Percentiles rank a stretch among this genome's conserved stretches.
Conservation (phyloP, 2,113 vertebrate species). For the Pachycephala philippinensis region DNA sequence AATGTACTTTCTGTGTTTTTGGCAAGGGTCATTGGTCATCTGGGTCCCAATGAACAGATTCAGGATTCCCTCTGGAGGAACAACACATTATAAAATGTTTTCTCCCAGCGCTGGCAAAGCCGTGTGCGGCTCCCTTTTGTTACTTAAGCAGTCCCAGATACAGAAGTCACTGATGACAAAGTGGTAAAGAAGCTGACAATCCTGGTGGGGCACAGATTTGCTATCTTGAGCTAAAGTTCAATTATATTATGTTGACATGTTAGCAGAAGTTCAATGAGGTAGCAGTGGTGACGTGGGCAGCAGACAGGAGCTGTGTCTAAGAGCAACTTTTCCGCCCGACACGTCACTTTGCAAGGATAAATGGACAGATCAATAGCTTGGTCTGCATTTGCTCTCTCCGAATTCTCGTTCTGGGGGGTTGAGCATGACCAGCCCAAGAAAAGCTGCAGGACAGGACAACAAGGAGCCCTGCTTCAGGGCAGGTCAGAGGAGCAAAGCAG, state of each 20-base stretch:
- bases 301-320: background rate
- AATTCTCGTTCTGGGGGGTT: background rate
- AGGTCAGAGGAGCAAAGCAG: background rate
- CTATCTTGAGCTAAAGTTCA: constrained; percentile 50
- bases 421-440: background rate
- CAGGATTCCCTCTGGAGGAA: background rate
- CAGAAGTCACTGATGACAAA: background rate
- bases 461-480: background rate
- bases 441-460: background rate
- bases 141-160: background rate
- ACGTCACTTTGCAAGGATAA: background rate
- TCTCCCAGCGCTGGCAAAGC: background rate
- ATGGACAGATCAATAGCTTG: background rate
- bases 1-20: background rate
- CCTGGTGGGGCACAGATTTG: background rate
- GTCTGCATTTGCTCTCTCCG: background rate
- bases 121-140: background rate
- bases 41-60: background rate
- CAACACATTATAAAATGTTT: background rate
- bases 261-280: background rate
- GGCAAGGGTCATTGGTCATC: background rate
- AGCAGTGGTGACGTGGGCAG: background rate
- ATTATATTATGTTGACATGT: background rate
- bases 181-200: background rate
- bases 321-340: background rate